These are phyloP conservation scores for Penaeus indicus DNA, from an alignment of 1,140 invertebrate genomes.

Conservation along the genomic window DNA sequence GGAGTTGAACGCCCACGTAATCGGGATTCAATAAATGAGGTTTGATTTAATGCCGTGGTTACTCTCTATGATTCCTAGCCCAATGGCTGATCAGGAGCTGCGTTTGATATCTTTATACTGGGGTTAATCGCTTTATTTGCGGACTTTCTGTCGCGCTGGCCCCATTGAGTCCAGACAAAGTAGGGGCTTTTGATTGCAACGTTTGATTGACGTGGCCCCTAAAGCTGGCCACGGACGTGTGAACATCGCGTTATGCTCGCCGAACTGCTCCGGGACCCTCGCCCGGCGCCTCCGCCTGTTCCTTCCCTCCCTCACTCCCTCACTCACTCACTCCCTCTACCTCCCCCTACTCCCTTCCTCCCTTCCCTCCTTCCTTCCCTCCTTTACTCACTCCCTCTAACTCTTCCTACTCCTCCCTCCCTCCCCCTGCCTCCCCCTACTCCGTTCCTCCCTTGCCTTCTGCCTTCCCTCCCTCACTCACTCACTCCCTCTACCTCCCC, in stretches of 20 bases:
- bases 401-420: not conserved
- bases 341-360: not conserved
- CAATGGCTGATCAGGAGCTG: conserved; percentile 40
- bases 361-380: not conserved
- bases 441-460: not conserved
- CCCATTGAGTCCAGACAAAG: conserved; percentile 52
- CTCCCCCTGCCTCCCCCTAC: not conserved
- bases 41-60: conserved; percentile 58
- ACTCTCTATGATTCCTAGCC: conserved; percentile 34
- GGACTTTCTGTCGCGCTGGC: conserved; percentile 55
- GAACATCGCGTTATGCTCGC: conserved; percentile 55
- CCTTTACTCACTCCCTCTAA: not conserved
- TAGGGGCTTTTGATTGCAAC: conserved; percentile 54
- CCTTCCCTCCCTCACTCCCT: not conserved
- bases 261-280: conserved; percentile 17
- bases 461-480: not conserved
- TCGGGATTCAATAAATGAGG: conserved; percentile 56
- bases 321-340: not conserved
- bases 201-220: conserved; percentile 49
- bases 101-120: conserved; percentile 52
- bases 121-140: conserved; percentile 59
- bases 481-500: not conserved
- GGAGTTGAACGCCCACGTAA: conserved; percentile 20
- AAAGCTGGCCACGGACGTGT: conserved; percentile 49
- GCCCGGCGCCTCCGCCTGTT: not conserved